Evolutionary conservation across 2,888 invertebrate species (phyloP).

Genomic region (Drosophila helvetica): DNA sequence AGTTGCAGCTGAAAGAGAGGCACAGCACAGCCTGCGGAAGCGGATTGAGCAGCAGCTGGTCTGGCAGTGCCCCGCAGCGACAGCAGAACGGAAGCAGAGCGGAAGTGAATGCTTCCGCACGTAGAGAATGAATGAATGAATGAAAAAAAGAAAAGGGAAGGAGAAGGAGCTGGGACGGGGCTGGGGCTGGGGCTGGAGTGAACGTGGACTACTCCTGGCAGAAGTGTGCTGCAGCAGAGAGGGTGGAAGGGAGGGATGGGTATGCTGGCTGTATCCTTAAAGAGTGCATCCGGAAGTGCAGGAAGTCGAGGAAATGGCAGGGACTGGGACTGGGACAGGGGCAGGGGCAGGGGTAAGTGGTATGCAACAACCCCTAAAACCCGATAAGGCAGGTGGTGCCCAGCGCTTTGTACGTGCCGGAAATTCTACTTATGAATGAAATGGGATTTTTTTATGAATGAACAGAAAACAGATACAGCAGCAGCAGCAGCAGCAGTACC

Average conservation of each 20-base stretch:
- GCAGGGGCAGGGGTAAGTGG: neutral
- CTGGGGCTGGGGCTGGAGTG: neutral
- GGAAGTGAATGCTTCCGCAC: constrained; percentile 79
- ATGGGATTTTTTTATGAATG: constrained; percentile 33
- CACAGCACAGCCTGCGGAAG: constrained; percentile 54
- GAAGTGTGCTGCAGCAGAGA: constrained; percentile 27
- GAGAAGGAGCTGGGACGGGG: constrained; percentile 11
- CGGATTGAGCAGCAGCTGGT: constrained; percentile 37
- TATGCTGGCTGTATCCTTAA: constrained; percentile 1
- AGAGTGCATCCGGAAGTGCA: constrained; percentile 42
- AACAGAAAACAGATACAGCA: neutral
- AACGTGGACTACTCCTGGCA: constrained; percentile 20
- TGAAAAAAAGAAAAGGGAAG: constrained; percentile 9
- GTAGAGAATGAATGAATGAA: constrained; percentile 51
- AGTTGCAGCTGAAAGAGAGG: constrained; percentile 28
- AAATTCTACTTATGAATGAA: constrained; percentile 45
- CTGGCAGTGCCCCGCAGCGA: constrained; percentile 44
- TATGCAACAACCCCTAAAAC: constrained; percentile 29
- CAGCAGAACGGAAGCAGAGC: constrained; percentile 67
- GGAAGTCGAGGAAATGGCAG: constrained; percentile 28
- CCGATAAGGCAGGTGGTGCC: constrained; percentile 41
- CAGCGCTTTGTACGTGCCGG: constrained; percentile 20
- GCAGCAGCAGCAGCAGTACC: neutral
- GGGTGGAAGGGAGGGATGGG: constrained; percentile 3
- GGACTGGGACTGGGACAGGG: neutral